Evolutionary conservation across 2,113 vertebrate species (phyloP), one percentile per base, ranked within the genome.

Genomic region (Xiphophorus couchianus): DNA sequence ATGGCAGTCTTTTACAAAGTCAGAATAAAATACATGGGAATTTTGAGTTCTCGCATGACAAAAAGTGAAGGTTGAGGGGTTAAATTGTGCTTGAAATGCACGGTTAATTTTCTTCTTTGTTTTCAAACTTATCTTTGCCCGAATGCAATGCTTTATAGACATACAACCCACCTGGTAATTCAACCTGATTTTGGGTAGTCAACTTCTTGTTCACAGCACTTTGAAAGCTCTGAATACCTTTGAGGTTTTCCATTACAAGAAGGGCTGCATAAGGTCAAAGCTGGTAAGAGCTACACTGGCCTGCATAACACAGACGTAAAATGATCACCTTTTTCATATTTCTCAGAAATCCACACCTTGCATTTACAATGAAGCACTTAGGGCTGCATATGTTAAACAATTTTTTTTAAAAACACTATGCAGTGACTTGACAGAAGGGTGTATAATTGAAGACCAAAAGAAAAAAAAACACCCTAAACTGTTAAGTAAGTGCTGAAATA

Each of bases 401-500:
- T 1, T 28, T 28, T 28, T 28, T 28, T 28, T 28, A 28, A 0
- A 74, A 15, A 3, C 71, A 68, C 80, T 51, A 76, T 2, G 37
- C 71, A 65, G 35, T 27, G 39, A 67, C 69, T 82, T 85, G 78
- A 83, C 86, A 82, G 85, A 90, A 82, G 7, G 71, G 79, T 69
- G 81, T 54, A 80, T 91, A 90, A 91, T 85, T 90, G 87, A 91
- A 87, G 86, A 71, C 81, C 71, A 58, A 42, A 81, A 78, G 66
- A 63, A 90, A 86, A 12, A 37, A 63, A 89, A 86, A 9, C 27
- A 33, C 10, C 10, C 35, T 76, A 84, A 91, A 91, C 85, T 90
- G 83, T 91, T 88, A 88, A 92, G 89, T 66, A 86, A 89, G 86
- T 86, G 89, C 90, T 86, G 90, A 93, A 92, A 93, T 81, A 87